Evolutionary conservation across 2,888 invertebrate species (phyloP), one percentile per base, ranked within the genome.

Genomic region (Incurvaria masculella): DNA sequence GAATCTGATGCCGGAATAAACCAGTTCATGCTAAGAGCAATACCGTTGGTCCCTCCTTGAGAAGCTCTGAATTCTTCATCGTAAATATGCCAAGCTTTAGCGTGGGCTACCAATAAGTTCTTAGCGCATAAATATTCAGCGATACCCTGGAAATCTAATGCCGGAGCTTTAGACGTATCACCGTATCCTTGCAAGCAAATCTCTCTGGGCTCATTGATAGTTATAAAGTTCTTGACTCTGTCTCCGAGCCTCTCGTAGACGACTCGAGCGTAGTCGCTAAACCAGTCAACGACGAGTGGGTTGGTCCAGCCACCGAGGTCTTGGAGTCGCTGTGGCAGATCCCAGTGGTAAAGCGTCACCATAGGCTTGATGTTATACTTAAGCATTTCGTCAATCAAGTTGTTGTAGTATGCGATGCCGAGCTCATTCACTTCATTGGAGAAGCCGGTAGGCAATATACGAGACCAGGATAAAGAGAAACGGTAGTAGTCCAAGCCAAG

Each of bases 371-470:
- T 86, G 42, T 78, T 80, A 53, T 81, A 81, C 27, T 70, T 74
- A 1, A 84, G 52, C 52, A 89, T 72, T 59, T 81, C 82, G 56
- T 86, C 63, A 46, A 88, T 84, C 5, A 87, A 65, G 52, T 79
- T 71, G 53, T 84, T 83, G 64, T 89, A 89, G 62, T 85, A 86
- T 21, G 75, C 66, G 11, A 88, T 66, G 4, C 85, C 88, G 1
- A 72, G 72, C 56, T 75, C 61, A 58, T 85, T 89, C 11, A 84
- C 63, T n/a, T 68, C 57, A 47, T 79, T 69, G 2, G 69, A 49
- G 19, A 72, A 75, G 39, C 83, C 83, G 20, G 72, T 79, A 0
- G 86, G 84, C 45, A 87, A 60, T 19, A 88, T 68, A 21, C 88
- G 66, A 1, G 83, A 53, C 87, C 87, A 87, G 14, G 84, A 76